Evolutionary conservation across 2,888 invertebrate species (phyloP).

Genomic region (Clepsis dumicolana): DNA sequence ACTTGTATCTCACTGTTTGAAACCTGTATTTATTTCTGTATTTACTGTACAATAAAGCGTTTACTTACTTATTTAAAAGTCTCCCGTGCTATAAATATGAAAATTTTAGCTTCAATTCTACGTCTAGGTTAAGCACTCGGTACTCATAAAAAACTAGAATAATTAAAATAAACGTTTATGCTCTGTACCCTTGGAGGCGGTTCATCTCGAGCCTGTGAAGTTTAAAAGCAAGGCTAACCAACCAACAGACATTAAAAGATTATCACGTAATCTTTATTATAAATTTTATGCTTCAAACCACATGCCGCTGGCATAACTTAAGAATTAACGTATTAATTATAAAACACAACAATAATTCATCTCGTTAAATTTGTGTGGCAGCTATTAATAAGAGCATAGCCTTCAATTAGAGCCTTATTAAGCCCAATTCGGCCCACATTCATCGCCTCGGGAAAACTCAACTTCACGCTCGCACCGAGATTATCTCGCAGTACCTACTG

Average conservation of each 20-base stretch:
- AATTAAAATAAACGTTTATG: neutral
- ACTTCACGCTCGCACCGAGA: constrained; percentile 54
- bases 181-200: neutral
- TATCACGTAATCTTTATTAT: constrained; percentile 40
- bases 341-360: constrained; percentile 43
- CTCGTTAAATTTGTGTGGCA: constrained; percentile 40
- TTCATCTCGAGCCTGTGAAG: constrained; percentile 17
- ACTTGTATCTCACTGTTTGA: too few species aligned
- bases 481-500: constrained; percentile 50
- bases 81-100: too few species aligned
- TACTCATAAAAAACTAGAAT: neutral
- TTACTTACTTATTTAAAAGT: too few species aligned
- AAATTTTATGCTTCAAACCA: constrained; percentile 32
- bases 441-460: constrained; percentile 62
- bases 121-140: neutral
- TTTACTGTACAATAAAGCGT: too few species aligned
- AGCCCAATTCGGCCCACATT: constrained; percentile 61
- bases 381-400: constrained; percentile 55
- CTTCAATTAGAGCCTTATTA: constrained; percentile 66
- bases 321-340: constrained; percentile 38
- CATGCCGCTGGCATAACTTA: constrained; percentile 32
- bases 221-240: constrained; percentile 34
- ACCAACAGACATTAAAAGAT: constrained; percentile 21
- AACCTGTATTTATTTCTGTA: too few species aligned
- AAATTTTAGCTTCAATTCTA: neutral